Conservation (phyloP, 2,113 vertebrate genomes). For the Nothocercus julius region DNA sequence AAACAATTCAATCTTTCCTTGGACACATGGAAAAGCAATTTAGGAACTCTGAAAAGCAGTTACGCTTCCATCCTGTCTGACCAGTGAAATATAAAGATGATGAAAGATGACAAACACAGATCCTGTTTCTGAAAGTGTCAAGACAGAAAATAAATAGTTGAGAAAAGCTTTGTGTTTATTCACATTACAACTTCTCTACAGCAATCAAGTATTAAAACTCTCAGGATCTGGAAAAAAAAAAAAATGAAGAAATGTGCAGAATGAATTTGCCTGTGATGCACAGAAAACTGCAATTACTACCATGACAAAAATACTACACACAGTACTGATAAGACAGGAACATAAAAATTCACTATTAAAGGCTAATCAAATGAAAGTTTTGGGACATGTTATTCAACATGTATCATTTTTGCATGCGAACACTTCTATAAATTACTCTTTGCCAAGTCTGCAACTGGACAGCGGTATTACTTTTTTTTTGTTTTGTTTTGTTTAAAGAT, state of each 20-base stretch:
- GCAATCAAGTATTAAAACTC: background rate
- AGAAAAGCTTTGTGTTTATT: background rate
- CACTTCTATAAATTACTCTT: background rate
- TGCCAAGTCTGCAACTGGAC: background rate
- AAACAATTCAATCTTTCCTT: background rate
- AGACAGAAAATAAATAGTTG: background rate
- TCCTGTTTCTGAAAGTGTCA: background rate
- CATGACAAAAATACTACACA: background rate
- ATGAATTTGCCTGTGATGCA: background rate
- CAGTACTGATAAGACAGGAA: background rate
- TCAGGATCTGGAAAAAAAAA: background rate
- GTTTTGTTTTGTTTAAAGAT: background rate
- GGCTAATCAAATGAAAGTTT: background rate
- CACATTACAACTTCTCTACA: background rate
- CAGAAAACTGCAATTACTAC: background rate
- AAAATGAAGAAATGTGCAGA: background rate
- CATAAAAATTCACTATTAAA: background rate
- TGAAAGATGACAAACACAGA: background rate
- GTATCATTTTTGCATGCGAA: background rate
- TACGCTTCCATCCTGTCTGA: background rate
- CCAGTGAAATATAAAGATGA: background rate
- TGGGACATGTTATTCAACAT: background rate
- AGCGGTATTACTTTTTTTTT: background rate
- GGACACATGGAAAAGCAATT: background rate
- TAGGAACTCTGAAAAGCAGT: background rate